Base-by-base conservation (phyloP, 1,140 invertebrate genomes). In the Solen grandis region DNA sequence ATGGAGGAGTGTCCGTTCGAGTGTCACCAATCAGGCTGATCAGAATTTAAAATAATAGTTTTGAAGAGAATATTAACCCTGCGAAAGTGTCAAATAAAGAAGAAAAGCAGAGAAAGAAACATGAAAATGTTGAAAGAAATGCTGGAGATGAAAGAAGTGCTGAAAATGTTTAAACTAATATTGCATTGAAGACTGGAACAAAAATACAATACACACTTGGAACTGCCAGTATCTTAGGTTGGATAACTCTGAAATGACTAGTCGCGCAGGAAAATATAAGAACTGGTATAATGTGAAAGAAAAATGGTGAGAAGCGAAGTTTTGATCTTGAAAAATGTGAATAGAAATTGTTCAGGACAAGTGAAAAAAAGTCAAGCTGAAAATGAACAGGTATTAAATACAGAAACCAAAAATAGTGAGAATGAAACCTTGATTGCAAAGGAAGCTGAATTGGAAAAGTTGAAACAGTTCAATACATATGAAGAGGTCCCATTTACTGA, bases 211-310 rank as follows among this genome's bases (percentile, higher is more conserved):
- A 60, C 33, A 29, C 27, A 60, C 59, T 22, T 27, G 59, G 1
- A 60, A 27, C 19, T 60, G 16, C n/a, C n/a, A n/a, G n/a, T n/a
- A n/a, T n/a, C 52, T 54, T 25, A 54, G 33, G 27, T 60, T 25
- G 59, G 14, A 19, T 29, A 60, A n/a, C 19, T n/a, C 59, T 60
- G n/a, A 60, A 60, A 60, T 60, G 2, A 60, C 27, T 29, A 60
- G 59, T 60, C 59, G 2, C 27, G 59, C 63, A 25, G 78, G 78
- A 65, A 60, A 29, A 5, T 50, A 84, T 33, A 81, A 57, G 52
- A 35, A 36, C 33, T 72, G 78, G 78, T 81, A 77, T 22, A 84
- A 81, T 77, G 73, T 81, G 8, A 35, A 52, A 59, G 59, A 84
- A 10, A 22, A 50, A 68, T n/a, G 55, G 46, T 46, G 29, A 57